Base-by-base conservation (phyloP, 2,113 vertebrate genomes). In the Bubo bubo region DNA sequence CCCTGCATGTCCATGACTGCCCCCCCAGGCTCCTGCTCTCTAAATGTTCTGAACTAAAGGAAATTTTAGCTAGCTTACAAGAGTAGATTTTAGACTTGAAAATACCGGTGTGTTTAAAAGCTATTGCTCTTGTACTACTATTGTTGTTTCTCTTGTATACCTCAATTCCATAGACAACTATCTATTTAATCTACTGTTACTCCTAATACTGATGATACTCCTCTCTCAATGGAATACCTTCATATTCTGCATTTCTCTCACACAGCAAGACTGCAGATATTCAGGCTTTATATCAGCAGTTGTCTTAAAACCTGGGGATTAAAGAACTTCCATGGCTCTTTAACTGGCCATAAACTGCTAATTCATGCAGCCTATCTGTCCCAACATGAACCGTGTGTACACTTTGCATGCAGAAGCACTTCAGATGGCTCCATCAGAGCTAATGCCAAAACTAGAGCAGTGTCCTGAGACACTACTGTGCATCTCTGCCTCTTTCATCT, bases 361-460 rank as follows among this genome's bases (percentile, higher is more conserved):
- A 73, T 60, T 88, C 71, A 66, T 27, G 55, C n/a, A 66, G 45
- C 8, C 0, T 24, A 71, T 37, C 52, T 21, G 30, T 63, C 70
- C 66, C 66, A 82, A 49, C 18, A 59, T 0, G 30, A 82, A 52
- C 16, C 8, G 8, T 2, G 18, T 8, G 47, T 68, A 41, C 28
- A 8, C 23, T 88, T 79, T 11, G 39, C 82, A 72, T 14, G 11
- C n/a, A 85, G 56, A 85, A 80, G n/a, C 52, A 72, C 26, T 56
- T 72, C 52, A 43, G 37, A 9, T 52, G 66, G 15, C n/a, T 95
- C 17, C 23, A 45, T 17, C 0, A 0, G 56, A 45, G 4, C 8
- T 37, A 72, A 59, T 59, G 53, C 11, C 35, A 32, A 49, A 76
- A n/a, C n/a, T 2, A 35, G 30, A 80, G n/a, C 26, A 63, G 13